phyloP scores from a whole-genome alignment of 2,797 vertebrate species.

The Pelobates cultripes region DNA sequence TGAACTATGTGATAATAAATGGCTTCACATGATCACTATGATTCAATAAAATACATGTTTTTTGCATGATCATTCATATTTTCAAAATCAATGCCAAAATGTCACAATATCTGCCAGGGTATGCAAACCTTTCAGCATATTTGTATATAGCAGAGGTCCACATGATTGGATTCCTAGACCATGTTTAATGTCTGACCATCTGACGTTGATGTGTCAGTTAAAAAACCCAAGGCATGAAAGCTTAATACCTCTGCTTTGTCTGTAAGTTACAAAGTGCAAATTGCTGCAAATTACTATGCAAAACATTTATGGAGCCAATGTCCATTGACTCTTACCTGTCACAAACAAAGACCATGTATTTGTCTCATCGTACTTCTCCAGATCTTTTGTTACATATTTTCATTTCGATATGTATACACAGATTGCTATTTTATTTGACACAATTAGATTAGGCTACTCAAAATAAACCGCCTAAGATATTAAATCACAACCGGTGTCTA shows the following conservation, averaged over 20 bases:
- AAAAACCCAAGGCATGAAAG: conserved; percentile 24
- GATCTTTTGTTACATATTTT: conserved; percentile 17
- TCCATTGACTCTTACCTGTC: background rate
- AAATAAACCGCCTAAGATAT: no score
- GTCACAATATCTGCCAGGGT: no score
- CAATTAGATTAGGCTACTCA: background rate
- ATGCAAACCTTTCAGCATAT: no score
- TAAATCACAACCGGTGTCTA: conserved; percentile 10
- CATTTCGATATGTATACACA: background rate
- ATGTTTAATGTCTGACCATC: no score
- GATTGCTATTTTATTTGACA: conserved; percentile 24
- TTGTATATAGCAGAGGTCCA: no score
- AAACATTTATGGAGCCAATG: no score
- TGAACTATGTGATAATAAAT: no score
- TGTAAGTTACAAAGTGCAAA: background rate
- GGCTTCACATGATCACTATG: no score
- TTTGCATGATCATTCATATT: no score
- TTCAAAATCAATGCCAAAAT: no score
- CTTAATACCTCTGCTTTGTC: conserved; percentile 22
- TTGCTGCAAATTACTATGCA: conserved; percentile 12
- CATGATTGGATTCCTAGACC: no score
- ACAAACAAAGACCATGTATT: background rate
- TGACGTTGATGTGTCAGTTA: background rate
- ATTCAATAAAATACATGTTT: no score
- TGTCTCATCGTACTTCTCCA: background rate